phyloP scores from a whole-genome alignment of 2,113 vertebrate species.

The Myotis davidii region DNA sequence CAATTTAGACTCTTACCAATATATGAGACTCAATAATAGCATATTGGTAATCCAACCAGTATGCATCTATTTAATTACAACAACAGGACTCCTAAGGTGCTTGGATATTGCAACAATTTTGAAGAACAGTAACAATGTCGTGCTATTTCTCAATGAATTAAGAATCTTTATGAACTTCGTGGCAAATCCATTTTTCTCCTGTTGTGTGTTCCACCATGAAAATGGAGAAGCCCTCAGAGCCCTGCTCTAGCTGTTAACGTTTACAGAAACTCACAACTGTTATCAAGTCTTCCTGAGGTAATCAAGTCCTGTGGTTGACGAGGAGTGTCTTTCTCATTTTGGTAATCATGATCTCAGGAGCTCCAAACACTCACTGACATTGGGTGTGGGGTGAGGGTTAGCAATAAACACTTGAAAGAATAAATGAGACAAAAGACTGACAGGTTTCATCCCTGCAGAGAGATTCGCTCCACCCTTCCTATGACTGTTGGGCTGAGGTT shows the following conservation, averaged over 20 bases:
- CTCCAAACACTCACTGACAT: not conserved
- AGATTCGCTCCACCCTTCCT: not conserved
- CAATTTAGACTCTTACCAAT: not conserved
- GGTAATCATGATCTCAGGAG: not conserved
- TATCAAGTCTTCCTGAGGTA: not conserved
- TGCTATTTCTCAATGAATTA: not conserved
- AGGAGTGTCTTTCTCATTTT: constrained; percentile 6
- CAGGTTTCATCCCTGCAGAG: constrained; percentile 4
- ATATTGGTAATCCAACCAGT: not conserved
- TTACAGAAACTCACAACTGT: not conserved
- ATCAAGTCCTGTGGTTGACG: not conserved
- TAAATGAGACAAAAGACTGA: constrained; percentile 47
- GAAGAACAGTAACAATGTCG: not conserved
- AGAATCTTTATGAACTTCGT: not conserved
- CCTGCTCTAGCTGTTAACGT: not conserved
- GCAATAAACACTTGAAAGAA: not conserved
- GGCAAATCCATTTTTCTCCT: not conserved
- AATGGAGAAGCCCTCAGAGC: not conserved
- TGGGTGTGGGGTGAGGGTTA: not conserved
- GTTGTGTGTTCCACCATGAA: not conserved
- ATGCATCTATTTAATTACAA: not conserved
- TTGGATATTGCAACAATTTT: not conserved
- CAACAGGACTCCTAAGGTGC: not conserved
- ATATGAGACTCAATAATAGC: not conserved
- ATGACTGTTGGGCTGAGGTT: constrained; percentile 27